These are phyloP conservation scores for Acrossocheilus wenchowensis DNA, from an alignment of 2,797 vertebrate genomes.

Conservation along the genomic window DNA sequence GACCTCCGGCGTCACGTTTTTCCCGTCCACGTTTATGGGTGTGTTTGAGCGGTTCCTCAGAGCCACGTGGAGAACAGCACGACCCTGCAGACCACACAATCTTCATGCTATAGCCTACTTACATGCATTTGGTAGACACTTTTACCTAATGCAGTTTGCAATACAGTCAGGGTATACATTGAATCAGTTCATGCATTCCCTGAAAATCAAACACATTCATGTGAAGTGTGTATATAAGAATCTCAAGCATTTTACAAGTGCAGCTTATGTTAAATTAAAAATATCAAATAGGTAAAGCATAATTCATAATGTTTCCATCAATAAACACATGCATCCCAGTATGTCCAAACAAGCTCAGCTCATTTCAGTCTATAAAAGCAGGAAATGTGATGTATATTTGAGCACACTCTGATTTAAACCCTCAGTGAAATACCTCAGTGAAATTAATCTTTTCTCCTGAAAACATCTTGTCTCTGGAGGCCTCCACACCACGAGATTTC, in stretches of 20 bases:
- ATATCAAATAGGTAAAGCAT: not conserved
- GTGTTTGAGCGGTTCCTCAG: conserved; percentile 92
- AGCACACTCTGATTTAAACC: not conserved
- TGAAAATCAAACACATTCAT: not conserved
- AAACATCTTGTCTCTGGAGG: conserved; percentile 91
- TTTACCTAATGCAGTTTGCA: not conserved
- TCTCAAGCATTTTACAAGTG: not conserved
- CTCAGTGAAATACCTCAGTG: conserved; percentile 85
- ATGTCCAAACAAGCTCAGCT: conserved; percentile 19
- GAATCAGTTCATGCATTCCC: not conserved
- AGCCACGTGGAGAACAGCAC: conserved; percentile 94
- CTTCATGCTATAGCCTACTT: not conserved
- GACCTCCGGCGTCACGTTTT: conserved; percentile 94
- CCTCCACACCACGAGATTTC: conserved; percentile 89
- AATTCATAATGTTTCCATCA: not conserved
- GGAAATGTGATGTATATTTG: not conserved
- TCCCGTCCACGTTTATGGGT: conserved; percentile 86
- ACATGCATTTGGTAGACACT: not conserved
- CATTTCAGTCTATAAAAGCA: not conserved
- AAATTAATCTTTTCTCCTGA: conserved; percentile 95
- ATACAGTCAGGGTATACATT: not conserved
- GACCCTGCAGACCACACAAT: conserved; percentile 76
- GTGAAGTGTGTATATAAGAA: not conserved
- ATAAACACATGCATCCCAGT: not conserved
- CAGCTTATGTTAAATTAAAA: not conserved